phyloP scores from a whole-genome alignment of 1,140 invertebrate genomes.

The Oncopeltus fasciatus region DNA sequence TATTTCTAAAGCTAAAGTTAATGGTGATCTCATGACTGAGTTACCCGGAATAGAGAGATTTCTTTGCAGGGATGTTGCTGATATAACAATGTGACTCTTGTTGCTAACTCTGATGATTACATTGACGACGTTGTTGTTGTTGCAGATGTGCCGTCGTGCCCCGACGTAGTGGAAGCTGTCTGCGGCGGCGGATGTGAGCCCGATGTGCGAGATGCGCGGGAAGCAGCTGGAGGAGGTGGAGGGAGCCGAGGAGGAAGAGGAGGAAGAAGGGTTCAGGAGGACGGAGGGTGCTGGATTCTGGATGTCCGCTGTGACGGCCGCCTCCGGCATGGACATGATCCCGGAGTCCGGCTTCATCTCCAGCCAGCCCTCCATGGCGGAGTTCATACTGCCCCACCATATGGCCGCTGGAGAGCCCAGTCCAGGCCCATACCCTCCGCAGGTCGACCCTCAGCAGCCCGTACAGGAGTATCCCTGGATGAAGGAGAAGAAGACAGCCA shows the following conservation, averaged over 20 bases:
- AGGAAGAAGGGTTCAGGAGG: conserved; percentile 16
- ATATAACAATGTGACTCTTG: too few relatives aligned
- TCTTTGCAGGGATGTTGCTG: too few relatives aligned
- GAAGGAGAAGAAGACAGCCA: conserved; percentile 91
- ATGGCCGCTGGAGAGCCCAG: conserved; percentile 32
- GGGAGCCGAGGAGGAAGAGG: conserved; percentile 20
- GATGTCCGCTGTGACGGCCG: conserved; percentile 38
- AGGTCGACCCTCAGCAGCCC: conserved; percentile 43
- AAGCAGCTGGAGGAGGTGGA: conserved; percentile 20
- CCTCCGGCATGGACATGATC: conserved; percentile 33
- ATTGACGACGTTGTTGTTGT: background rate
- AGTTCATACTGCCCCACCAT: conserved; percentile 70
- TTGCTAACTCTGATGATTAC: too few relatives aligned
- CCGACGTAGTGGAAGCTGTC: too few relatives aligned
- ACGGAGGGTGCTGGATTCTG: conserved; percentile 34
- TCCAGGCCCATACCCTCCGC: conserved; percentile 30
- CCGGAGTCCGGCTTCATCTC: conserved; percentile 79
- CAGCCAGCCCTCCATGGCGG: conserved; percentile 82
- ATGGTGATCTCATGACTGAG: too few relatives aligned
- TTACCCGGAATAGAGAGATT: too few relatives aligned
- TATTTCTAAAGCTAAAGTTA: too few relatives aligned
- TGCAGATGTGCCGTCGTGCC: background rate
- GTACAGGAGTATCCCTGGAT: conserved; percentile 92
- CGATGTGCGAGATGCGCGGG: conserved; percentile 21
- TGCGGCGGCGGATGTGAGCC: conserved; percentile 1